Evolutionary conservation across 1,140 invertebrate species (phyloP), one percentile per base, ranked within the genome.

Genomic region (Ctenoplectra terminalis): DNA sequence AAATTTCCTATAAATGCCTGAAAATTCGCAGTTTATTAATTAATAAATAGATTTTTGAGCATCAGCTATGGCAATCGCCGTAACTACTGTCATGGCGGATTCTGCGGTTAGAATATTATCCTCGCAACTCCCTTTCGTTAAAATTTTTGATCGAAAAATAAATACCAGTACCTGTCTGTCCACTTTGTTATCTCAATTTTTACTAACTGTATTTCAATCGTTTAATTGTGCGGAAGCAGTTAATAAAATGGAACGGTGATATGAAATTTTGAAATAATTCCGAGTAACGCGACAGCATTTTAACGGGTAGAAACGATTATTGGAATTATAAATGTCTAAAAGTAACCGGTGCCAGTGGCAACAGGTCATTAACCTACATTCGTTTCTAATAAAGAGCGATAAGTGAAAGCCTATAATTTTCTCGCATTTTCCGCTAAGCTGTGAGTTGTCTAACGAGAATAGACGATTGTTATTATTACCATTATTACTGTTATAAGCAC

Each of bases 361-460:
- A 50, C 43, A 75, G 72, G 40, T 78, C 46, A 60, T 71, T 78
- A 61, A 61, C 67, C 54, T 17, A 71, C 43, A 71, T 79, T 71
- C 76, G 29, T 37, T 60, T 71, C 43, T 79, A 79, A 79, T 71
- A 61, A 26, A 34, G n/a, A 61, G 26, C 20, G 75, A 78, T 70
- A 78, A 60, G 67, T 79, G 67, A 79, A 79, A 79, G 76, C 40
- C 29, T 79, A 61, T 40, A 70, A 78, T 70, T 58, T 70, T 40
- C 66, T 77, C 29, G 40, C 17, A 37, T 58, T 67, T 77, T 67
- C 50, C 26, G 8, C 3, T 58, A 46, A 77, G 23, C 26, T 46
- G 15, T 0, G n/a, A 40, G 8, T 34, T 37, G 37, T 29, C 26
- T 60, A 66, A 76, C 26, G 48, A 23, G 61, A 76, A 67, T 37